Conservation (phyloP, 2,888 invertebrate genomes). For the Spodoptera exigua region DNA sequence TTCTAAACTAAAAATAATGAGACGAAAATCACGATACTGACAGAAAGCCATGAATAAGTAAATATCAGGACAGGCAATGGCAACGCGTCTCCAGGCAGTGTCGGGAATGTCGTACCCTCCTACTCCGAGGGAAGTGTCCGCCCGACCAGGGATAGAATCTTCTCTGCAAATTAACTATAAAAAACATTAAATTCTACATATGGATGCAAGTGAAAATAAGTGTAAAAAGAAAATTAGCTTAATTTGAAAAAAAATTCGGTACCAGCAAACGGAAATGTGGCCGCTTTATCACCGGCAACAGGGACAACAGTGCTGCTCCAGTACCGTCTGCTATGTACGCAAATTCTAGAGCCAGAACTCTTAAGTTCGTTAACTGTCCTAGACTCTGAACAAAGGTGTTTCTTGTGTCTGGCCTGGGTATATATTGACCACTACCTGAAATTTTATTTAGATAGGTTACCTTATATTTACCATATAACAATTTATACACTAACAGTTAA, state of each 20-base stretch:
- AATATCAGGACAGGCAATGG: slow-evolving; percentile 77
- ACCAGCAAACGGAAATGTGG: slow-evolving; percentile 81
- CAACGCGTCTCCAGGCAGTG: slow-evolving; percentile 76
- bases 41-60: slow-evolving; percentile 78
- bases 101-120: slow-evolving; percentile 78
- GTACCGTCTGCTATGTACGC: slow-evolving; percentile 78
- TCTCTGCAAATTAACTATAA: slow-evolving; percentile 80
- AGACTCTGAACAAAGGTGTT: slow-evolving; percentile 78
- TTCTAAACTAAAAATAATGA: too few species aligned
- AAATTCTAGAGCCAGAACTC: slow-evolving; percentile 79
- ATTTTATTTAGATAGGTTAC: background rate
- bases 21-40: slow-evolving; percentile 56
- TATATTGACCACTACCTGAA: slow-evolving; percentile 78
- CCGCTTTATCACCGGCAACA: slow-evolving; percentile 75
- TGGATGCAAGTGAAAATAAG: too few species aligned
- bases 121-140: slow-evolving; percentile 66
- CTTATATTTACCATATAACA: too few species aligned
- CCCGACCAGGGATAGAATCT: slow-evolving; percentile 72
- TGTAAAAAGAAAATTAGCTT: too few species aligned
- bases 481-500: too few species aligned
- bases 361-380: slow-evolving; percentile 70
- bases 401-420: slow-evolving; percentile 71
- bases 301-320: slow-evolving; percentile 72
- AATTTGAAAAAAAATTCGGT: background rate
- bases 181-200: too few species aligned